Conservation (phyloP, 2,113 vertebrate genomes). For the Brachirus orientalis region DNA sequence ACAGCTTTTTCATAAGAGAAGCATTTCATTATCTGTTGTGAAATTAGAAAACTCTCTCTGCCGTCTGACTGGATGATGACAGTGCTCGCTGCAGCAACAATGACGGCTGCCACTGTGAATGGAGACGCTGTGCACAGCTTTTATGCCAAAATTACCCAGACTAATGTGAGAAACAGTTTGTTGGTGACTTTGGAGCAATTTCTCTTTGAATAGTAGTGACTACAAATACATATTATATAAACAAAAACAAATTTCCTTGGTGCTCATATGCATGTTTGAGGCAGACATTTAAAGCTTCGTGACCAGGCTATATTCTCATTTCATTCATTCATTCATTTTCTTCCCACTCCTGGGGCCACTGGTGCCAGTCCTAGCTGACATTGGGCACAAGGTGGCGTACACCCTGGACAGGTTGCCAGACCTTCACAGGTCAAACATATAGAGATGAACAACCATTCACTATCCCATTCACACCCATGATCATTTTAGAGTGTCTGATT, state of each 20-base stretch:
- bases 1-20: conserved; percentile 20
- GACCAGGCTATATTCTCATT: background rate
- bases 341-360: too few relatives aligned
- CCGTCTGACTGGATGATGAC: conserved; percentile 14
- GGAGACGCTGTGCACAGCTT: conserved; percentile 15
- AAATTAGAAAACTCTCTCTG: conserved; percentile 30
- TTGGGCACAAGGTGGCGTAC: too few relatives aligned
- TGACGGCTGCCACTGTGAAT: conserved; percentile 34
- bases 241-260: conserved; percentile 23
- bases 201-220: conserved; percentile 17
- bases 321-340: background rate
- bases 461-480: too few relatives aligned
- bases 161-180: conserved; percentile 20
- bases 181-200: conserved; percentile 25
- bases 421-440: too few relatives aligned
- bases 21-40: conserved; percentile 39
- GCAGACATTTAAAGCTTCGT: background rate
- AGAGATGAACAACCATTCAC: too few relatives aligned
- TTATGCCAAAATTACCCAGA: conserved; percentile 16
- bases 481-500: too few relatives aligned
- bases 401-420: too few relatives aligned
- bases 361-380: too few relatives aligned
- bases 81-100: background rate
- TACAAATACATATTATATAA: conserved; percentile 47
- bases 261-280: background rate